Evolutionary conservation across 2,113 vertebrate species (phyloP), one percentile per base, ranked within the genome.

Genomic region (Colistium nudipinnis): DNA sequence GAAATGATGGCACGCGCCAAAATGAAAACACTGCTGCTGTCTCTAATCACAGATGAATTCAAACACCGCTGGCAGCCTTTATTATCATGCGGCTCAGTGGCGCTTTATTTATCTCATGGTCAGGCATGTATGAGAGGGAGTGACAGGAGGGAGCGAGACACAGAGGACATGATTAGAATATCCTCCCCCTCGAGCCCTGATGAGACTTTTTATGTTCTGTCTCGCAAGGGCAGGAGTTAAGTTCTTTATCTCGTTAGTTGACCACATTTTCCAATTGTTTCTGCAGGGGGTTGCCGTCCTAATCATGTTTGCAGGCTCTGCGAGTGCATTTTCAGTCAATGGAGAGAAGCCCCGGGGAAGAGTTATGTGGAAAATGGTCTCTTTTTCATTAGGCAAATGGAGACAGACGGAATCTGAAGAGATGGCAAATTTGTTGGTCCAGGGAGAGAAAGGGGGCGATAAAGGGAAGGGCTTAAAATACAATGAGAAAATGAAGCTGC

Each of bases 361-460:
- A 77, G 70, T 76, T 54, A 64, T 88, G 72, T 74, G 28, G 70
- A 71, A 51, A 86, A 84, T 80, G 62, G 62, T 88, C 79, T 81
- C 78, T 53, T 80, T 84, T 90, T 85, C 85, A 91, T 86, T 87
- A 83, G 66, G 85, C 74, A 78, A 89, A 85, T 85, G 77, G 72
- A 90, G 72, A 73, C 57, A 48, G 80, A 78, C 65, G 11, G 39
- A 79, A 54, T 69, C 56, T 36, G 59, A 53, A 70, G 79, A 68
- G 77, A 52, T 70, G 59, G 60, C 51, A 74, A 67, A 80, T 62
- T n/a, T 74, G 62, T 72, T 59, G 64, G 67, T 78, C 33, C 19
- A n/a, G 56, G 62, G 74, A 74, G 66, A 71, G 43, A 71, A 45
- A 36, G 47, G 43, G 25, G 17, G 12, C 48, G 16, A 45, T 35